These are phyloP conservation scores for Drosophila putrida DNA, from an alignment of 2,888 invertebrate species.

Conservation along the genomic window DNA sequence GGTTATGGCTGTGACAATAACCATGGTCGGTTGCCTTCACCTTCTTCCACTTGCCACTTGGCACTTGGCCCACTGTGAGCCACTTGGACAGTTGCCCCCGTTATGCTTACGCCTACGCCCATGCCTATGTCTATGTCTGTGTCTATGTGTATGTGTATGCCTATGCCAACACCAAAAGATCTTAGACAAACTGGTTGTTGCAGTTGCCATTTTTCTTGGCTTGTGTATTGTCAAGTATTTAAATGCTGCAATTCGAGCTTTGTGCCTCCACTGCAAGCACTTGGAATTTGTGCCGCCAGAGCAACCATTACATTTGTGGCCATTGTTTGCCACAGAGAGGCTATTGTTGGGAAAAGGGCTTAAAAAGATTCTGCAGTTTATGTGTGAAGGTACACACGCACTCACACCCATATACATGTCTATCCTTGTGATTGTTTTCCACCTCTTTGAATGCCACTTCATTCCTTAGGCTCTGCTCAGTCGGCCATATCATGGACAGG, in stretches of 20 bases:
- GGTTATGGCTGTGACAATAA: slow-evolving; percentile 40
- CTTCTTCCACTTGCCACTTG: slow-evolving; percentile 43
- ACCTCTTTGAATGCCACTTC: neutral
- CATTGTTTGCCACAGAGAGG: slow-evolving; percentile 61
- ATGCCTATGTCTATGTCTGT: neutral
- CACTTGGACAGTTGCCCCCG: slow-evolving; percentile 38
- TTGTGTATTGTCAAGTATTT: slow-evolving; percentile 71
- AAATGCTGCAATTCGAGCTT: slow-evolving; percentile 74
- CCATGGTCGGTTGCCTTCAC: slow-evolving; percentile 48
- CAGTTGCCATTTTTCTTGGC: slow-evolving; percentile 33
- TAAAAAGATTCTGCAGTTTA: slow-evolving; percentile 41
- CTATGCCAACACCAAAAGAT: slow-evolving; percentile 10
- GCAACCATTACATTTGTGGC: slow-evolving; percentile 62
- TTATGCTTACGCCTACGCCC: slow-evolving; percentile 1
- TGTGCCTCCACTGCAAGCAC: slow-evolving; percentile 41
- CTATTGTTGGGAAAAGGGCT: slow-evolving; percentile 61
- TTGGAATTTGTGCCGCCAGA: slow-evolving; percentile 60
- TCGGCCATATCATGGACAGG: slow-evolving; percentile 59
- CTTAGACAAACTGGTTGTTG: slow-evolving; percentile 35
- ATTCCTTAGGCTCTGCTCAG: slow-evolving; percentile 45
- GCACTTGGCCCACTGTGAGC: slow-evolving; percentile 42
- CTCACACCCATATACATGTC: neutral
- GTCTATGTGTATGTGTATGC: neutral
- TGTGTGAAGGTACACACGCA: slow-evolving; percentile 5
- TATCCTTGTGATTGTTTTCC: neutral